These are phyloP conservation scores for Neocloeon triangulifer DNA, from an alignment of 1,140 invertebrate genomes.

Conservation along the genomic window DNA sequence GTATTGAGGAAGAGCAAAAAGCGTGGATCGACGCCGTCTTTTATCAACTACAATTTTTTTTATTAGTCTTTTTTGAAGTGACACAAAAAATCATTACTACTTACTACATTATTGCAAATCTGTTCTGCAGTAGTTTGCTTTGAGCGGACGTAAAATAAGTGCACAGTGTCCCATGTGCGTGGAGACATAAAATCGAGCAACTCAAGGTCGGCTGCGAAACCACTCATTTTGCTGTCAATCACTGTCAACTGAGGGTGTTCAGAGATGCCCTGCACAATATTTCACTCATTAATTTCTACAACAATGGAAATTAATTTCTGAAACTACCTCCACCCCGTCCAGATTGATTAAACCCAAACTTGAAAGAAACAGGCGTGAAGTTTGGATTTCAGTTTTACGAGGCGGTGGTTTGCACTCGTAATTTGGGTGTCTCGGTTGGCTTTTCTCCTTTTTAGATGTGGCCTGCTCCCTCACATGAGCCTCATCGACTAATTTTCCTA, in stretches of 20 bases:
- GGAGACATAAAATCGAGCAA: conserved; percentile 57
- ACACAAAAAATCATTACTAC: conserved; percentile 13
- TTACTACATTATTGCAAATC: conserved; percentile 64
- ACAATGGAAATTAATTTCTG: no score
- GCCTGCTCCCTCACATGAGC: conserved; percentile 22
- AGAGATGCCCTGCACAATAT: conserved; percentile 14
- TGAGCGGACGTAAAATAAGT: conserved; percentile 82
- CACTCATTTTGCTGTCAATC: conserved; percentile 44
- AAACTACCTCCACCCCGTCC: conserved; percentile 29
- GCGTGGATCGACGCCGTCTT: conserved; percentile 33
- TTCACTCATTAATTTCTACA: no score
- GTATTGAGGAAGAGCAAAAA: conserved; percentile 61
- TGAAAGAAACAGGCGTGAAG: conserved; percentile 75
- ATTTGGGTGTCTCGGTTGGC: conserved; percentile 10
- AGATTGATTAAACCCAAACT: conserved; percentile 81
- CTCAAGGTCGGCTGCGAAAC: conserved; percentile 48
- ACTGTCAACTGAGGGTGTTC: conserved; percentile 36
- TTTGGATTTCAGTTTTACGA: conserved; percentile 77
- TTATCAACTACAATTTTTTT: no score
- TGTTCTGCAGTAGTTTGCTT: conserved; percentile 53
- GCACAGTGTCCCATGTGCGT: conserved; percentile 75
- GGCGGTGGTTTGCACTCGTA: conserved; percentile 61
- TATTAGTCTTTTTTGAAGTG: no score
- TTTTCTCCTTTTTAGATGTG: conserved; percentile 5
- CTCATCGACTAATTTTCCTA: no score